Percentiles rank a stretch among this genome's conserved stretches.
These are phyloP conservation scores for Cyrtodaria siliqua DNA, from an alignment of 2,888 invertebrate species.

Conservation along the genomic window DNA sequence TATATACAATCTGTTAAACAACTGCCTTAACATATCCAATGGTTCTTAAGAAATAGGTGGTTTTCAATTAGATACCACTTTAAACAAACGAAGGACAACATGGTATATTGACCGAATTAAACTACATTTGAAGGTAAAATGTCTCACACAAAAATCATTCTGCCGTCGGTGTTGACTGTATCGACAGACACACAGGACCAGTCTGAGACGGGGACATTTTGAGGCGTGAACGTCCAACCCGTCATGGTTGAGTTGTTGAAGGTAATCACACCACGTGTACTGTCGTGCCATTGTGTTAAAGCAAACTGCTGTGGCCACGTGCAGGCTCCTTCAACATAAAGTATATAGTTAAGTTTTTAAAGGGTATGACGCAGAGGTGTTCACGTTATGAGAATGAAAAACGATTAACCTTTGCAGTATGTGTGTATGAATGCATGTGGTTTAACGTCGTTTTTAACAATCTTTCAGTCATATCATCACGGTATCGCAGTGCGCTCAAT, in stretches of 20 bases:
- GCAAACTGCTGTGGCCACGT: slow-evolving; percentile 46
- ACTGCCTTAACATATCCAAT: too few relatives aligned
- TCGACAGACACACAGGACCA: slow-evolving; percentile 45
- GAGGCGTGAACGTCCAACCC: slow-evolving; percentile 30
- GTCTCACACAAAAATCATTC: slow-evolving; percentile 49
- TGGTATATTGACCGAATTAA: background rate
- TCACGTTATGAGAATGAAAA: too few relatives aligned
- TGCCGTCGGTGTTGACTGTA: slow-evolving; percentile 37
- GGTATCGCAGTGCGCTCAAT: too few relatives aligned
- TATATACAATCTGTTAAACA: too few relatives aligned
- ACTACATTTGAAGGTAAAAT: background rate
- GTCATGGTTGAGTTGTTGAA: slow-evolving; percentile 39
- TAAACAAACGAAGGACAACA: background rate
- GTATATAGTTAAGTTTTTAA: too few relatives aligned
- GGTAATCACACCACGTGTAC: slow-evolving; percentile 33
- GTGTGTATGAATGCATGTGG: too few relatives aligned
- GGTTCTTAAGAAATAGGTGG: background rate
- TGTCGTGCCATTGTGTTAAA: slow-evolving; percentile 37
- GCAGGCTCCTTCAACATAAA: slow-evolving; percentile 37
- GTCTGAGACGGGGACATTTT: background rate
- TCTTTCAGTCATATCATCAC: too few relatives aligned
- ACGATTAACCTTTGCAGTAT: too few relatives aligned
- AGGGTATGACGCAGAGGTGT: too few relatives aligned
- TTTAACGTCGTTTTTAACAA: too few relatives aligned
- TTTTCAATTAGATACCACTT: background rate